phyloP scores from a whole-genome alignment of 2,113 vertebrate genomes.

The Ceratotherium simum region DNA sequence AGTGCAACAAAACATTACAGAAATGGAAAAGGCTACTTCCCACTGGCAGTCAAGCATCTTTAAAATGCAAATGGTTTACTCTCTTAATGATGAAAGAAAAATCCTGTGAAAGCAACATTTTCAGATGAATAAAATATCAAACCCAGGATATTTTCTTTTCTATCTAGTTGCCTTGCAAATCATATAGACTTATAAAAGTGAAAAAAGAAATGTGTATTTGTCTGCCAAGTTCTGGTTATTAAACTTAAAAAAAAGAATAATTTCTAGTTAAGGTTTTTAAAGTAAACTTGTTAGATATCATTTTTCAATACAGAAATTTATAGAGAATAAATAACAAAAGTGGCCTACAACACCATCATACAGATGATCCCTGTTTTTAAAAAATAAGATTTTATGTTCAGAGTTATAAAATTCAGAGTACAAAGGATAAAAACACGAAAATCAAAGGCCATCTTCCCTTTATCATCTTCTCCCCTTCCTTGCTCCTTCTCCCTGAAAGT shows the following conservation, averaged over 20 bases:
- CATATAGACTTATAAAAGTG: not conserved
- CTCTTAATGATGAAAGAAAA: constrained; percentile 75
- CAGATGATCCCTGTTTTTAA: not conserved
- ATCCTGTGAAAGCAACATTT: constrained; percentile 68
- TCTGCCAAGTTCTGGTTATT: constrained; percentile 45
- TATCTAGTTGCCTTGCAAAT: constrained; percentile 67
- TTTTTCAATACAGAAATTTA: constrained; percentile 49
- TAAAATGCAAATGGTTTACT: constrained; percentile 73
- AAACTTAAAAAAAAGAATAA: constrained; percentile 15
- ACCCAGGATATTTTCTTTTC: constrained; percentile 40
- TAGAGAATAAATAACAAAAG: constrained; percentile 22
- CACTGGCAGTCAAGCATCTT: not conserved
- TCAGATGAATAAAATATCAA: constrained; percentile 80
- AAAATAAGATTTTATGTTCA: not conserved
- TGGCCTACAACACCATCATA: not conserved
- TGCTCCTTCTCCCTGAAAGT: not conserved
- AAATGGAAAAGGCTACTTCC: constrained; percentile 20
- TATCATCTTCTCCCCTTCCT: not conserved
- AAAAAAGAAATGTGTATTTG: not conserved
- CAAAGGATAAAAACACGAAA: not conserved
- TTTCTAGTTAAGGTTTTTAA: constrained; percentile 45
- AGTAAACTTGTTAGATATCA: not conserved
- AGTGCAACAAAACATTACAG: constrained; percentile 12
- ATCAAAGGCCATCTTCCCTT: not conserved
- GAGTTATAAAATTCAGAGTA: not conserved